Evolutionary conservation across 2,797 vertebrate genomes (phyloP), one percentile per base, ranked within the genome.

Genomic region (Protosalanx chinensis): DNA sequence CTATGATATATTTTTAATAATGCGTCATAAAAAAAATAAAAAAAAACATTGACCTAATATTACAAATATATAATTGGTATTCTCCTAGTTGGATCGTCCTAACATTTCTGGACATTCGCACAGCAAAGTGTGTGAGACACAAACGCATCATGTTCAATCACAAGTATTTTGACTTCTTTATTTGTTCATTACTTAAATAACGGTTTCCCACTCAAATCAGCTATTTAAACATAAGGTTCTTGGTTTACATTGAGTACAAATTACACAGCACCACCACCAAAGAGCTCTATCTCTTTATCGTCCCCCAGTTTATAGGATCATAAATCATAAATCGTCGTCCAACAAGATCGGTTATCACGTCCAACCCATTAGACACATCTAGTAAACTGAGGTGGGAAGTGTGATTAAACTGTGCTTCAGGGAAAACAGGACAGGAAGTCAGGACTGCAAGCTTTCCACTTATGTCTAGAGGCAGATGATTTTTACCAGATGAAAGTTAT

Each of bases 231-330:
- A 16, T 60, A n/a, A 27, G 41, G 41, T 46, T 46, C 41, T 46
- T 46, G 41, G 41, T 13, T 46, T 46, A 56, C 51, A 16, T 56
- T 58, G 23, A 23, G 33, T 53, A 37, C 20, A 65, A 77, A 82
- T 71, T 60, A 61, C 68, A 74, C 76, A 72, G 68, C 12, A 71
- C 63, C 12, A 61, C 6, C 12, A 18, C 82, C 70, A 86, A 77
- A 86, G 87, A 82, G 79, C 80, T 86, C 1, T 79, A 75, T 89
- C 82, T 91, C 72, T 80, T 90, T 91, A 90, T 90, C 90, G 78
- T 76, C 20, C 82, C 82, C 81, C 81, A 75, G 23, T 86, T 81
- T 67, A 57, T 76, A 82, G 72, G 83, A 80, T 78, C 78, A 80
- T 68, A 41, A 82, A 77, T 64, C 60, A 60, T 41, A 76, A 60